Evolutionary conservation across 2,797 vertebrate genomes (phyloP).

Genomic region (Paramormyrops hopkinsi): DNA sequence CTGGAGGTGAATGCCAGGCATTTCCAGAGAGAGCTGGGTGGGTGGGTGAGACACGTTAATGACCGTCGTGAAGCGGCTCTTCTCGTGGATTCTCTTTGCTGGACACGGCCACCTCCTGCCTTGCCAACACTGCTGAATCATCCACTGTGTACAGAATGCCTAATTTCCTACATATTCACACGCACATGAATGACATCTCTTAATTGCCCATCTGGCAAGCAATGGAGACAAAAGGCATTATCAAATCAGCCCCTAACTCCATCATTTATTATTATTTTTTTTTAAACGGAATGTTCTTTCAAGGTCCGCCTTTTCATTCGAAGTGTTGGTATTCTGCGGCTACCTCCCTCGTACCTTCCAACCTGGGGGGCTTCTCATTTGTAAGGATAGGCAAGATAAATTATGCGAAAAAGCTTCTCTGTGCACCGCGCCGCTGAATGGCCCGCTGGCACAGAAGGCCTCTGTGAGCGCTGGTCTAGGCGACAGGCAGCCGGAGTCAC

Average conservation of each 20-base stretch:
- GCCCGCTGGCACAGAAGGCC: slow-evolving; percentile 28
- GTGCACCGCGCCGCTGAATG: slow-evolving; percentile 24
- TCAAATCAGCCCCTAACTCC: slow-evolving; percentile 20
- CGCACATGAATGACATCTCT: slow-evolving; percentile 35
- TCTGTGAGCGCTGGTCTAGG: neutral
- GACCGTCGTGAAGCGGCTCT: slow-evolving; percentile 22
- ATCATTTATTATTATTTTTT: slow-evolving; percentile 20
- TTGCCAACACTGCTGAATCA: slow-evolving; percentile 31
- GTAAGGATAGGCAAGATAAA: slow-evolving; percentile 19
- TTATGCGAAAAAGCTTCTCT: slow-evolving; percentile 27
- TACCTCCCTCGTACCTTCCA: slow-evolving; percentile 18
- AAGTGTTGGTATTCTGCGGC: slow-evolving; percentile 41
- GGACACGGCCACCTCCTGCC: neutral
- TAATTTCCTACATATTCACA: slow-evolving; percentile 32
- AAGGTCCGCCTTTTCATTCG: slow-evolving; percentile 31
- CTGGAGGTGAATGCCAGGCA: neutral
- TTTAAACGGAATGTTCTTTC: slow-evolving; percentile 31
- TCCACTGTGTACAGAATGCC: slow-evolving; percentile 26
- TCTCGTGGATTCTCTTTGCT: slow-evolving; percentile 32
- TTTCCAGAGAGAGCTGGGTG: neutral
- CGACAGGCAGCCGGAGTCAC: neutral
- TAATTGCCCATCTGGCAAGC: slow-evolving; percentile 29
- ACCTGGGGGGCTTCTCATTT: slow-evolving; percentile 11
- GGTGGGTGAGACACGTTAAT: slow-evolving; percentile 11
- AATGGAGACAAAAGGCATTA: slow-evolving; percentile 31